Conservation (phyloP, 2,888 invertebrate genomes). For the Drosophila longiperda region DNA sequence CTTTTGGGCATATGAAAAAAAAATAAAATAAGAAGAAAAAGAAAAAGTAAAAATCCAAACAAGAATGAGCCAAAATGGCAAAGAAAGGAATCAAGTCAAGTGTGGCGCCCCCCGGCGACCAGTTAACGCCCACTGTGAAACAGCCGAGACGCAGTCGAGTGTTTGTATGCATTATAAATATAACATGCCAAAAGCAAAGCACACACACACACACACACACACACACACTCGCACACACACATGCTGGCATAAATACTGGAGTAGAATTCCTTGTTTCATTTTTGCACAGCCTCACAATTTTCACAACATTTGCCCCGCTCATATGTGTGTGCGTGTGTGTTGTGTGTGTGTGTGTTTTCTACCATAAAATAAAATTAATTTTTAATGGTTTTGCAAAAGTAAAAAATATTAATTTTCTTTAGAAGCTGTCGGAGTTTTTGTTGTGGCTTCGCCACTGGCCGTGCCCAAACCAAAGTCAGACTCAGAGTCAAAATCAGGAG, state of each 20-base stretch:
- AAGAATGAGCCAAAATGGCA: slow-evolving; percentile 45
- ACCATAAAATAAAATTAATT: slow-evolving; percentile 79
- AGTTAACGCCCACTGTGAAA: slow-evolving; percentile 66
- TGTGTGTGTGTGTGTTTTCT: slow-evolving; percentile 31
- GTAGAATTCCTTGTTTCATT: slow-evolving; percentile 52
- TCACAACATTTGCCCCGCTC: slow-evolving; percentile 53
- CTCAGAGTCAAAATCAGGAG: background rate
- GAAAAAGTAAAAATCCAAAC: slow-evolving; percentile 5
- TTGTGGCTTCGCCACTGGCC: slow-evolving; percentile 56
- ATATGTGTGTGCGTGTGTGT: slow-evolving; percentile 7
- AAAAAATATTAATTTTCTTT: slow-evolving; percentile 79
- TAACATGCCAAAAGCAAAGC: slow-evolving; percentile 58
- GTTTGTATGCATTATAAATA: slow-evolving; percentile 80
- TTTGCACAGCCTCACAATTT: slow-evolving; percentile 44
- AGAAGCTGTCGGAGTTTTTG: slow-evolving; percentile 58
- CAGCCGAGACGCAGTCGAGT: slow-evolving; percentile 60
- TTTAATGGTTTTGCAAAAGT: slow-evolving; percentile 77
- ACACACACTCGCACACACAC: slow-evolving; percentile 8
- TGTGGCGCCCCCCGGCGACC: slow-evolving; percentile 67
- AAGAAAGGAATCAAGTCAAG: slow-evolving; percentile 73
- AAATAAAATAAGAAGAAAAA: slow-evolving; percentile 7
- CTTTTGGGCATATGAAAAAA: slow-evolving; percentile 56
- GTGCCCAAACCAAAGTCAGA: slow-evolving; percentile 27
- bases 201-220: slow-evolving; percentile 6
- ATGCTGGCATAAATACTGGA: slow-evolving; percentile 58